Base-by-base conservation (phyloP, 2,888 invertebrate genomes). In the Pogonocherus hispidulus region DNA sequence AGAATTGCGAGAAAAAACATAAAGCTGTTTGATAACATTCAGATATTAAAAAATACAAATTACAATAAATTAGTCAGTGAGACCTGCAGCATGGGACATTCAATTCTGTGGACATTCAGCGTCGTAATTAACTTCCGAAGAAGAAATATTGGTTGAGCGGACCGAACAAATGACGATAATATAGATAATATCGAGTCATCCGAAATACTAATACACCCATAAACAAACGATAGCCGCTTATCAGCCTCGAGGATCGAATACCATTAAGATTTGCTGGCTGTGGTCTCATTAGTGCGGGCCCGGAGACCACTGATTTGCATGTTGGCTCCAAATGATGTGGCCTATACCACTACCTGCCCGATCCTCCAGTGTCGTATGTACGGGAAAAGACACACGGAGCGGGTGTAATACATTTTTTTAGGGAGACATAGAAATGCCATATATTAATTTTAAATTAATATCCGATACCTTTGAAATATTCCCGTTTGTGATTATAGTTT, bases 291-390 rank as follows among this genome's bases (percentile, higher is more conserved):
- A 67, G 59, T 35, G 55, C 49, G 49, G 60, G 23, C 55, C 41
- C 16, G 19, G 56, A 22, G 44, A 49, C 59, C 55, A 60, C 73
- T 78, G 77, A 80, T 80, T 80, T 80, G 80, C 80, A 80, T 80
- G 78, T 78, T 73, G 75, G 67, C 76, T 76, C 69, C 70, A 77
- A 79, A 77, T 78, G 74, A 76, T 74, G 71, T 66, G 70, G 67
- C 69, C 60, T 64, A 70, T 65, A 55, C 69, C 57, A 63, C 73
- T 76, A 74, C 75, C 71, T 71, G 75, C 55, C 56, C 55, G n/a
- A 47, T 19, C 18, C 14, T n/a, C 41, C 41, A 41, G 41, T 41
- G 41, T 16, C 41, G 41, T 41, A 11, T 41, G 2, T 0, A 41
- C 14, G 41, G 16, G 16, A 41, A 41, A 1, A 41, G 5, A 41